phyloP scores from a whole-genome alignment of 1,140 invertebrate genomes.

The Brachionus koreanus region DNA sequence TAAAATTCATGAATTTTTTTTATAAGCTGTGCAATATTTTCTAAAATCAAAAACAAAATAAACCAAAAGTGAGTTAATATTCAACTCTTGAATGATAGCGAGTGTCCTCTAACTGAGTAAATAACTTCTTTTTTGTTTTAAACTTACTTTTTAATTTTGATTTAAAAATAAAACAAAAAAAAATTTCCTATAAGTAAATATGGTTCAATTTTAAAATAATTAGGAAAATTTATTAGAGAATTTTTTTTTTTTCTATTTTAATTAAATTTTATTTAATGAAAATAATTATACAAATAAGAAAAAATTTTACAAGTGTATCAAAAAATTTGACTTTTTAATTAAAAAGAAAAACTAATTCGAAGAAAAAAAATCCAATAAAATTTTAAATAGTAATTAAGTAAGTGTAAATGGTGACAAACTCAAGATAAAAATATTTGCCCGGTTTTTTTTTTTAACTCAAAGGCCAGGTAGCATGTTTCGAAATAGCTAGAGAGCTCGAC shows the following conservation, averaged over 20 bases:
- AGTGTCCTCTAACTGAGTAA: too few relatives aligned
- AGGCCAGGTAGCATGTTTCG: not conserved
- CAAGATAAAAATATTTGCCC: not conserved
- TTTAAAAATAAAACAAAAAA: too few relatives aligned
- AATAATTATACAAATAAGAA: conserved; percentile 7
- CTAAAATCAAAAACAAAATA: too few relatives aligned
- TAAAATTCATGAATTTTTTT: too few relatives aligned
- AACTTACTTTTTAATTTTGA: too few relatives aligned
- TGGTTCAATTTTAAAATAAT: not conserved
- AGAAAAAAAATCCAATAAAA: not conserved
- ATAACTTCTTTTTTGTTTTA: too few relatives aligned
- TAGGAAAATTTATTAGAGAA: not conserved
- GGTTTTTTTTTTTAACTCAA: not conserved
- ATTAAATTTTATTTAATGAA: conserved; percentile 5
- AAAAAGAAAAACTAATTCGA: not conserved
- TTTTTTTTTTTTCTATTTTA: not conserved
- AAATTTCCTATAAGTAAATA: too few relatives aligned
- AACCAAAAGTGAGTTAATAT: too few relatives aligned
- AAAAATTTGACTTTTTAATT: conserved; percentile 30
- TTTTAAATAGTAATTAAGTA: not conserved
- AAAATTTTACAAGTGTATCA: not conserved
- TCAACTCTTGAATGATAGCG: too few relatives aligned
- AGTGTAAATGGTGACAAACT: not conserved
- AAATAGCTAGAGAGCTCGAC: not conserved
- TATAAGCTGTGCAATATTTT: too few relatives aligned